Conservation (phyloP, 2,113 vertebrate genomes). For the Apaloderma vittatum region DNA sequence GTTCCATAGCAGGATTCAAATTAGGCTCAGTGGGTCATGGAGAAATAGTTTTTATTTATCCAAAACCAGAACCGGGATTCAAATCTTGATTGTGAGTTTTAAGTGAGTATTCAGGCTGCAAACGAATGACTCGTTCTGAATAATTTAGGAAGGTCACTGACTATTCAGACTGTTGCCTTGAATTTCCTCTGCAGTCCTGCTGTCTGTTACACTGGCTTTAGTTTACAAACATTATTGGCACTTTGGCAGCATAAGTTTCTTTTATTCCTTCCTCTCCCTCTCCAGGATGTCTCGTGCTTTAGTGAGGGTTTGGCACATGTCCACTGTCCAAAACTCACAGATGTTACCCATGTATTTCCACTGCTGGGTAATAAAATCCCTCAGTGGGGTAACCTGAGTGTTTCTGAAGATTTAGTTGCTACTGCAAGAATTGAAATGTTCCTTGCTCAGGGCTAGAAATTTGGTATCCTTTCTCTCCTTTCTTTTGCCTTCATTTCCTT, state of each 20-base stretch:
- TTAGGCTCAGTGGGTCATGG: not conserved
- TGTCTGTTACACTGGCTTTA: not conserved
- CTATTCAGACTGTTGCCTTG: not conserved
- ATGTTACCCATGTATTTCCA: not conserved
- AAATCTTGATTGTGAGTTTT: not conserved
- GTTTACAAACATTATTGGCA: not conserved
- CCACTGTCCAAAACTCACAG: not conserved
- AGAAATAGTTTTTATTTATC: conserved; percentile 24
- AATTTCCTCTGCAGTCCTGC: not conserved
- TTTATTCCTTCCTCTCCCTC: not conserved
- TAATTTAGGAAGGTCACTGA: conserved; percentile 59
- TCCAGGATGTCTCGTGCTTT: not conserved
- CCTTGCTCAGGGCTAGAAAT: not conserved
- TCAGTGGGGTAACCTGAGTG: not conserved
- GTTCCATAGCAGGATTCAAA: conserved; percentile 25
- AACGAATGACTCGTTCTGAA: conserved; percentile 15
- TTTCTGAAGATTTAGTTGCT: not conserved
- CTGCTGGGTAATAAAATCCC: not conserved
- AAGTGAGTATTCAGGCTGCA: conserved; percentile 9
- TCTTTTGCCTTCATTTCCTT: not conserved
- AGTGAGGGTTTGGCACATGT: not conserved
- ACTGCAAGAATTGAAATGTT: not conserved
- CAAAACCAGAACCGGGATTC: conserved; percentile 23
- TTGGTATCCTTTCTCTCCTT: not conserved
- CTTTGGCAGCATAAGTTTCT: not conserved